A percentile compares a stretch with the other conserved stretches of the same genome.
These are phyloP conservation scores for Anguilla japonica DNA, from an alignment of 2,113 vertebrate species.

Conservation along the genomic window DNA sequence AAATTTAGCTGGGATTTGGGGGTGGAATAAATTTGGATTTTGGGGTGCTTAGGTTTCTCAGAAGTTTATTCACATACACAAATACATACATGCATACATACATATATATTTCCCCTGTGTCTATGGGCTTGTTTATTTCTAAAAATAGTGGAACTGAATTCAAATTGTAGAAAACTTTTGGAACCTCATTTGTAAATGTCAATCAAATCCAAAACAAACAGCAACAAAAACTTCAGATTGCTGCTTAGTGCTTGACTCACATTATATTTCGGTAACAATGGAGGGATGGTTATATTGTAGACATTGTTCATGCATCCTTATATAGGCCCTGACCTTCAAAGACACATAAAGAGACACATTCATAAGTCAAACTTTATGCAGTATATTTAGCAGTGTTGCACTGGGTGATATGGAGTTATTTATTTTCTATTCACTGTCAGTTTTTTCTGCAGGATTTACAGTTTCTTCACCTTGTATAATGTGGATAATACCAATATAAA, in stretches of 20 bases:
- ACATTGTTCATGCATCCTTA: too few relatives aligned
- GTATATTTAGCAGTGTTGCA: background rate
- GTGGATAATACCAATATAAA: background rate
- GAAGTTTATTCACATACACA: too few relatives aligned
- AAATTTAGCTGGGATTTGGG: background rate
- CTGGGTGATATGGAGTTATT: background rate
- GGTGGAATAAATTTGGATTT: background rate
- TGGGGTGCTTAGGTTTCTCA: too few relatives aligned
- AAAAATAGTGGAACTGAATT: background rate
- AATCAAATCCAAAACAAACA: background rate
- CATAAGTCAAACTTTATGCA: background rate
- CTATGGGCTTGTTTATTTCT: background rate
- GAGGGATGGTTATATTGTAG: too few relatives aligned
- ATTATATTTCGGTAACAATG: too few relatives aligned
- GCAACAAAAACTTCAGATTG: background rate
- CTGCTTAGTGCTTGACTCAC: too few relatives aligned
- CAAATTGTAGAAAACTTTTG: background rate
- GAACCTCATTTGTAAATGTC: background rate
- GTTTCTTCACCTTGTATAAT: background rate
- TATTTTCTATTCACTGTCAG: background rate
- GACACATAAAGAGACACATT: background rate
- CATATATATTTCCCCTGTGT: background rate
- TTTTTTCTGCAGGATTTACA: background rate
- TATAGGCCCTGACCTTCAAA: background rate
- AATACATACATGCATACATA: too few relatives aligned